These are phyloP conservation scores for Microcebus lehilahytsara DNA, from an alignment of 2,113 vertebrate genomes.

Conservation along the genomic window DNA sequence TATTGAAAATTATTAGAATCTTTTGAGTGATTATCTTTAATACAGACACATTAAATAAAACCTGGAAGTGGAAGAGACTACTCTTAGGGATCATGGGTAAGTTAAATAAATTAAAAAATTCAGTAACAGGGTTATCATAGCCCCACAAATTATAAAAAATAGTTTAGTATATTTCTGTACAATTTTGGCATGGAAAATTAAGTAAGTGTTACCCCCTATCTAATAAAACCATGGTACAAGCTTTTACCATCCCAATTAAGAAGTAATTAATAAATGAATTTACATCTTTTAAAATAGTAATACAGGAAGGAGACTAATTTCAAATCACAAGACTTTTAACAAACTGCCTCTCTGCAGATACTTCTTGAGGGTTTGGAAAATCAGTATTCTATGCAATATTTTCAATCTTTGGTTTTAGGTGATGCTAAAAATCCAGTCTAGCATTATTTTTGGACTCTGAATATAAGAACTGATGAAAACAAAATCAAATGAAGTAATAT, in stretches of 20 bases:
- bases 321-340: background rate
- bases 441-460: background rate
- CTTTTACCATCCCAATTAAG: background rate
- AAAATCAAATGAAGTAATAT: background rate
- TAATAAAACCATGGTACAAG: conserved; percentile 3
- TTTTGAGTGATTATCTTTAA: background rate
- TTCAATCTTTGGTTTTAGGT: background rate
- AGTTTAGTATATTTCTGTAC: background rate
- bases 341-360: background rate
- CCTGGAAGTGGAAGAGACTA: background rate
- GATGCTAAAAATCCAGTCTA: background rate
- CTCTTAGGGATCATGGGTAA: background rate
- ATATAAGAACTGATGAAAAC: conserved; percentile 5
- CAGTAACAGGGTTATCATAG: background rate
- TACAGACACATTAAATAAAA: conserved; percentile 2
- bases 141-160: background rate
- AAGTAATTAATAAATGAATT: background rate
- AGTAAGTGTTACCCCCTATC: background rate
- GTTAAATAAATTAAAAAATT: conserved; percentile 6
- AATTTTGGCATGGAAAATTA: background rate
- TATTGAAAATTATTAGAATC: conserved; percentile 20
- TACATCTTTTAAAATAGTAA: background rate
- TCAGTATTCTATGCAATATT: background rate
- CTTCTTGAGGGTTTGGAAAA: background rate
- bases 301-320: background rate